Evolutionary conservation across 2,113 vertebrate genomes (phyloP), one percentile per base, ranked within the genome.

Genomic region (Quiscalus mexicanus): DNA sequence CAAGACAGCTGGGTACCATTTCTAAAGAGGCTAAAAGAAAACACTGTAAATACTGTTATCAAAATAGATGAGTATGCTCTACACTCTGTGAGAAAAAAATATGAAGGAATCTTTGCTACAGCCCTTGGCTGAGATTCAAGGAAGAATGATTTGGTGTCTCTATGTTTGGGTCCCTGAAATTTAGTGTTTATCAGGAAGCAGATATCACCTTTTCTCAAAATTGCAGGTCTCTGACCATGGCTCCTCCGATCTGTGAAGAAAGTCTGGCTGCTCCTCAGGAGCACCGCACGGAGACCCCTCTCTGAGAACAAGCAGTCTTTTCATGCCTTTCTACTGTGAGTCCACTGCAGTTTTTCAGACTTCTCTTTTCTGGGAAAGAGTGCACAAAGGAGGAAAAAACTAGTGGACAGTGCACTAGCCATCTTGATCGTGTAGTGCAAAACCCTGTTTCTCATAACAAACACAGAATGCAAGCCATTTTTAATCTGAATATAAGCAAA

Each of bases 11-110:
- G 86, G 73, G 52, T 94, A 81, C 44, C 68, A 87, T 93, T 95
- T 96, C 93, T 84, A 89, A 85, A 91, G 94, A 87, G 55, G 55
- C 71, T 95, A 87, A 85, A 97, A 94, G 88, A 92, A 96, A 95
- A 81, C 86, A 84, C 69, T 80, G 80, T 91, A 95, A 95, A 94
- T 94, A 93, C 81, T 85, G 69, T 89, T 93, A 95, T 93, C 88
- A 87, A 94, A 95, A 95, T 90, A 96, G 87, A 95, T 89, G 58
- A 87, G 58, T 64, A 73, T 49, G 68, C 42, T 90, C 49, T 87
- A 69, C 58, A 28, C 22, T 81, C 17, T 64, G 39, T 56, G 78
- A 82, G 74, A 60, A 83, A 82, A 95, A 95, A 92, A 74, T 27
- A 68, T 7, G 52, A 94, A 81, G 28, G 45, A 89, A 84, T 81